These are phyloP conservation scores for Pemphredon lugubris DNA, from an alignment of 2,888 invertebrate species.

Conservation along the genomic window DNA sequence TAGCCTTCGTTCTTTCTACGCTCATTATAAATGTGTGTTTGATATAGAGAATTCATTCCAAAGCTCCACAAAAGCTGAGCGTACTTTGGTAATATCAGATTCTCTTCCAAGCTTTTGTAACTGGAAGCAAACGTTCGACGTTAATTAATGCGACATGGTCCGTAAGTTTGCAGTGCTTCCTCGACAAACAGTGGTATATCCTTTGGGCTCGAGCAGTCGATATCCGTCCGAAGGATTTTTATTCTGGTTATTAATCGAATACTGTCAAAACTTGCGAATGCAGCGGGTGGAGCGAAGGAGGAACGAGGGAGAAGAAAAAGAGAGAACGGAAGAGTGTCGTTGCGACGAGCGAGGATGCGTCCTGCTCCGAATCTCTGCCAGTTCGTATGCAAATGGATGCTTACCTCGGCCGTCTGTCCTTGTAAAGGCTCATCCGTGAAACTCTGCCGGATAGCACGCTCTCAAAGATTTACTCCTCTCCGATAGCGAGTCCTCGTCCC, in stretches of 20 bases:
- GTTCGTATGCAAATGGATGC: conserved; percentile 33
- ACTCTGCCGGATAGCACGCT: conserved; percentile 14
- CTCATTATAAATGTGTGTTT: no score
- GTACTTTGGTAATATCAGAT: no score
- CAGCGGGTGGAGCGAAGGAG: no score
- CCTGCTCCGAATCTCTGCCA: conserved; percentile 7
- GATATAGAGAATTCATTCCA: no score
- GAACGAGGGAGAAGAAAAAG: background rate
- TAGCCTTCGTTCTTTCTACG: background rate
- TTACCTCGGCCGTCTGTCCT: background rate
- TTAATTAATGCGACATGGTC: background rate
- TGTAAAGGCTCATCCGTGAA: conserved; percentile 27
- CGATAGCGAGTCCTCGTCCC: conserved; percentile 16
- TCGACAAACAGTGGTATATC: background rate
- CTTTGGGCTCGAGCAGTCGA: no score
- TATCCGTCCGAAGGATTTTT: no score
- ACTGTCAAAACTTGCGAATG: no score
- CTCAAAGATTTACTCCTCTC: conserved; percentile 43
- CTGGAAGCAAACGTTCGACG: no score
- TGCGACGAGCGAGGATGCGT: background rate
- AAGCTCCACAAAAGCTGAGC: no score
- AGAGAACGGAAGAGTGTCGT: background rate
- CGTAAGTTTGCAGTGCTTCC: background rate
- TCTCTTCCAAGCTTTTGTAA: no score
- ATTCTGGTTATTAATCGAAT: no score